phyloP scores from a whole-genome alignment of 2,113 vertebrate species.

The Plestiodon gilberti region DNA sequence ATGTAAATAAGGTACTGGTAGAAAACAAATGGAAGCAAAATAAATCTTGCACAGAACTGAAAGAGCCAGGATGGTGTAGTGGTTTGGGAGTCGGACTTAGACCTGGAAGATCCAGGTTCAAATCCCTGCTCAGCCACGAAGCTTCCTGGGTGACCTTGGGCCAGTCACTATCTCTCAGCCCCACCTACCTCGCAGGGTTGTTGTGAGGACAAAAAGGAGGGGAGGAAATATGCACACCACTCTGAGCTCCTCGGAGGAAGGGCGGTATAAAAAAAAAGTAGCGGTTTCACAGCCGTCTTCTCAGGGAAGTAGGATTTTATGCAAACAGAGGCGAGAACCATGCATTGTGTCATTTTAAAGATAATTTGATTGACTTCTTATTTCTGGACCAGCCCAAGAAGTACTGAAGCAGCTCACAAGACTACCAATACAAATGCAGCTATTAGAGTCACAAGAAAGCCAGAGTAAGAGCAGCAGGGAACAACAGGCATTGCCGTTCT shows the following conservation, averaged over 20 bases:
- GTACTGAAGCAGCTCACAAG: background rate
- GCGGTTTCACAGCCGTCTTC: background rate
- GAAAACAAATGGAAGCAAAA: slow-evolving; percentile 8
- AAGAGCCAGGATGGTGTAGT: no score
- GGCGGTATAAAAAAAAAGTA: no score
- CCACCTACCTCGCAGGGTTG: no score
- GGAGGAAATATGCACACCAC: no score
- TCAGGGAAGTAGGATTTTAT: background rate
- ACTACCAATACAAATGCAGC: background rate
- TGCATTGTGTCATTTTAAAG: background rate
- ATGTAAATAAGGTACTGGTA: slow-evolving; percentile 20
- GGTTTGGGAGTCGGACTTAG: no score
- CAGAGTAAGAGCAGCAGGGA: background rate
- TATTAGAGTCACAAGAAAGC: background rate
- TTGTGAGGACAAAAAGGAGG: no score
- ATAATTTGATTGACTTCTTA: background rate
- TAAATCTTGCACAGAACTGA: background rate
- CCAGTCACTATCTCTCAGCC: no score
- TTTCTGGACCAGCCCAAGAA: background rate
- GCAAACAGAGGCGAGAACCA: slow-evolving; percentile 7
- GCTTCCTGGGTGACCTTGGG: no score
- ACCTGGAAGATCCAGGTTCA: no score
- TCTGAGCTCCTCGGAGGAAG: no score
- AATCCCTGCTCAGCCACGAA: no score
- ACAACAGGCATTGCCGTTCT: background rate